These are phyloP conservation scores for Ethmia dodecea DNA, from an alignment of 2,888 invertebrate species.

Conservation along the genomic window DNA sequence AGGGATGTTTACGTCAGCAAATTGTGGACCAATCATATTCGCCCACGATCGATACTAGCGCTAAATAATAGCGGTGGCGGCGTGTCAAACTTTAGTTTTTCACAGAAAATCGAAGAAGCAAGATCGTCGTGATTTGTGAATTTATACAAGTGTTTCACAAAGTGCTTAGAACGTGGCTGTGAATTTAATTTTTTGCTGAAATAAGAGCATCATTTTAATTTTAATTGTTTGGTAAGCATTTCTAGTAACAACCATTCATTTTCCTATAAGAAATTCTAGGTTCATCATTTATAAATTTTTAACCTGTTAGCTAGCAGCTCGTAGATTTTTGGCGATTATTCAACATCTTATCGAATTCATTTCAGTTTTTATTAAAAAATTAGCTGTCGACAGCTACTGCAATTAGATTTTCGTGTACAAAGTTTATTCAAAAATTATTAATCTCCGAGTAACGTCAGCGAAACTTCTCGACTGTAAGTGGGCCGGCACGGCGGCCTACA, in stretches of 20 bases:
- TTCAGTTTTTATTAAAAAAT: no score
- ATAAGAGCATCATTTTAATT: conserved; percentile 25
- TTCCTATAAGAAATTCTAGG: conserved; percentile 5
- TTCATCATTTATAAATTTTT: conserved; percentile 7
- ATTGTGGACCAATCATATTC: conserved; percentile 64
- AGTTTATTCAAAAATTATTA: conserved; percentile 11
- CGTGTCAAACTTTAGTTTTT: conserved; percentile 66
- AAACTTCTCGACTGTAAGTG: conserved; percentile 54
- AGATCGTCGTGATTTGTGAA: conserved; percentile 35
- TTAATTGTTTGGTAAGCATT: conserved; percentile 38
- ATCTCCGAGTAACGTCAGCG: conserved; percentile 26
- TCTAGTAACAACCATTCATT: conserved; percentile 11
- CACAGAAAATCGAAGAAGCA: conserved; percentile 56
- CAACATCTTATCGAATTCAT: no score
- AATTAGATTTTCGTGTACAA: not conserved
- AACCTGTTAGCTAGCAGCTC: conserved; percentile 8
- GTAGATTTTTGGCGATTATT: conserved; percentile 1
- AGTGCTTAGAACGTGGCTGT: conserved; percentile 57
- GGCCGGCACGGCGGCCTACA: conserved; percentile 52
- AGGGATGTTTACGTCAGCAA: conserved; percentile 59
- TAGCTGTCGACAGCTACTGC: not conserved
- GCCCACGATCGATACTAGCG: conserved; percentile 80
- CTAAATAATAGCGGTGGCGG: conserved; percentile 71
- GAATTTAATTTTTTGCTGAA: conserved; percentile 31
- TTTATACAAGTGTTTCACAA: conserved; percentile 42